These are phyloP conservation scores for Ceramica pisi DNA, from an alignment of 2,888 invertebrate genomes.

Conservation along the genomic window DNA sequence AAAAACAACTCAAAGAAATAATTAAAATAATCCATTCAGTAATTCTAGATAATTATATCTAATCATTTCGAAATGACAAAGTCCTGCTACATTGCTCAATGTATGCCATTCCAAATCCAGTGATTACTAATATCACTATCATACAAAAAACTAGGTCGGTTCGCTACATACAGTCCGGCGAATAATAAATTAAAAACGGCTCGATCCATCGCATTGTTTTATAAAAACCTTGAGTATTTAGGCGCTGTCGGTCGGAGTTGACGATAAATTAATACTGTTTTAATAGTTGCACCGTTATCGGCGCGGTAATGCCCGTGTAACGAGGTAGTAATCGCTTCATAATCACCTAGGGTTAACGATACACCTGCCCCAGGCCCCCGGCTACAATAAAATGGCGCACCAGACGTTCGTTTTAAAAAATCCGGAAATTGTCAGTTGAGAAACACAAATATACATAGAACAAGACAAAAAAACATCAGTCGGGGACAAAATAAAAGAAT, in stretches of 20 bases:
- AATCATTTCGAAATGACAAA: slow-evolving; percentile 1
- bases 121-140: slow-evolving; percentile 42
- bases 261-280: slow-evolving; percentile 79
- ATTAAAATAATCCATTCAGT: too few species aligned
- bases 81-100: slow-evolving; percentile 13
- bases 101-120: slow-evolving; percentile 25
- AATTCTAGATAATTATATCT: too few species aligned
- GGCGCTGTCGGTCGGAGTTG: slow-evolving; percentile 70
- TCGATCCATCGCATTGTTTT: slow-evolving; percentile 42
- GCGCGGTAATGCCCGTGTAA: slow-evolving; percentile 76
- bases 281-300: slow-evolving; percentile 74
- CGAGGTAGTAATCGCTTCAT: slow-evolving; percentile 81
- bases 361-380: slow-evolving; percentile 59
- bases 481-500: not conserved
- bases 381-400: slow-evolving; percentile 66
- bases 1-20: too few species aligned
- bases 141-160: slow-evolving; percentile 43
- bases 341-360: slow-evolving; percentile 78
- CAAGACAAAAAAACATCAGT: not conserved
- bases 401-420: not conserved
- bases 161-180: slow-evolving; percentile 9
- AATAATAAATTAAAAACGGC: slow-evolving; percentile 25
- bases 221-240: slow-evolving; percentile 55
- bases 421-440: not conserved
- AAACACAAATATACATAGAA: not conserved